phyloP scores from a whole-genome alignment of 2,113 vertebrate species.

The Oreochromis niloticus region DNA sequence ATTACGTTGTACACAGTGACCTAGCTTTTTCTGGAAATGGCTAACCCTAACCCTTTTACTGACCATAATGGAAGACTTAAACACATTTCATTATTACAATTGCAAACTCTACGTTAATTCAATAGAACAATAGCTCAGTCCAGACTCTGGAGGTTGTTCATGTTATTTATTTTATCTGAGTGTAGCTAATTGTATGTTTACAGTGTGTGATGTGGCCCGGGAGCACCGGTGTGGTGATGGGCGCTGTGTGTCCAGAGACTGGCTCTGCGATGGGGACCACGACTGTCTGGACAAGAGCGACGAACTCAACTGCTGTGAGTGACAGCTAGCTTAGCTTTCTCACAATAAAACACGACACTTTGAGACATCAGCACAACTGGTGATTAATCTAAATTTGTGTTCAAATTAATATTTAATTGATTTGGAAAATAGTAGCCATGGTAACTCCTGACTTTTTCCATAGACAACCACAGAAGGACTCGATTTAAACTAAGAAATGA shows the following conservation, averaged over 20 bases:
- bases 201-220: conserved; percentile 76
- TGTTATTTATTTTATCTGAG: rapidly evolving
- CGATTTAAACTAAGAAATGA: not conserved
- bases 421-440: not conserved
- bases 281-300: conserved; percentile 93
- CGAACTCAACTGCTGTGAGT: conserved; percentile 95
- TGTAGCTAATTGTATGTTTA: not conserved
- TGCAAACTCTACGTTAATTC: rapidly evolving
- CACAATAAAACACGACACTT: not conserved
- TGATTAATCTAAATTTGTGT: rapidly evolving
- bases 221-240: conserved; percentile 88
- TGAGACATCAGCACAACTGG: rapidly evolving
- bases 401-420: not conserved
- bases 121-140: not conserved
- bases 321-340: rapidly evolving
- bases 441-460: rapidly evolving
- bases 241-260: conserved; percentile 81
- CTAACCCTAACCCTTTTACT: not conserved
- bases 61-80: not conserved
- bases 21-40: not conserved
- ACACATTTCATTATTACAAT: rapidly evolving
- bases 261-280: conserved; percentile 95
- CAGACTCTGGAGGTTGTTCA: not conserved
- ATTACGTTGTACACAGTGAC: rapidly evolving
- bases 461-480: not conserved